Conservation (phyloP, 2,113 vertebrate genomes). For the Symphodus melops region DNA sequence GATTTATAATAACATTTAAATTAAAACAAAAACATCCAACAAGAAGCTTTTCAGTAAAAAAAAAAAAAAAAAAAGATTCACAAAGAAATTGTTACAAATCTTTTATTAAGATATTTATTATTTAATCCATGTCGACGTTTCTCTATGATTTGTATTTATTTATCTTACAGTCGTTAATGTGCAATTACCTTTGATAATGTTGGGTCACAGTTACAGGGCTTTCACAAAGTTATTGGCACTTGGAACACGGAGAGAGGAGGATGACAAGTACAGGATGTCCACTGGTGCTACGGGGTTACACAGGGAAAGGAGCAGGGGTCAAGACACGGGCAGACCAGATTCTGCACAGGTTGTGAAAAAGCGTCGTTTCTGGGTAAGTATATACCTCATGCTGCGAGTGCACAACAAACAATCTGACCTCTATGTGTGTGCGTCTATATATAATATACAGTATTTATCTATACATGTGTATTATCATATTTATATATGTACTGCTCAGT, state of each 20-base stretch:
- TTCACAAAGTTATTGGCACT: constrained; percentile 94
- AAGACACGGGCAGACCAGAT: constrained; percentile 68
- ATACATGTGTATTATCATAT: constrained; percentile 83
- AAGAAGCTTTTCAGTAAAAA: neutral
- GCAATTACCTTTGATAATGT: constrained; percentile 91
- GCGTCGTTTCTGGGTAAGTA: constrained; percentile 80
- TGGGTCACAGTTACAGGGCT: constrained; percentile 88
- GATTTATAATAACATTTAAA: neutral
- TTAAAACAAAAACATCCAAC: no score
- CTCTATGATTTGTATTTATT: constrained; percentile 84
- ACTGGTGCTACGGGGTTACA: constrained; percentile 82
- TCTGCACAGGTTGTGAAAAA: constrained; percentile 80
- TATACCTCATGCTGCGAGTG: constrained; percentile 88
- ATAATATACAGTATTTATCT: constrained; percentile 86
- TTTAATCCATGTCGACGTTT: constrained; percentile 84
- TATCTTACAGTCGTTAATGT: constrained; percentile 94
- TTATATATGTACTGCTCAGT: constrained; percentile 82
- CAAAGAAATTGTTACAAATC: constrained; percentile 90
- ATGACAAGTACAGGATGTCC: constrained; percentile 77
- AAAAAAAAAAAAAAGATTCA: neutral
- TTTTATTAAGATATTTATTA: constrained; percentile 89
- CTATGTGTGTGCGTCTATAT: constrained; percentile 85
- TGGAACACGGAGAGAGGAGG: constrained; percentile 87
- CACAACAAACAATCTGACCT: constrained; percentile 86
- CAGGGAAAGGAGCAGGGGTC: constrained; percentile 73